Percentiles rank a stretch among this genome's conserved stretches.
Conservation (phyloP, 37 sponge, comb jelly and placozoan genomes). For the Tethya wilhelma region DNA sequence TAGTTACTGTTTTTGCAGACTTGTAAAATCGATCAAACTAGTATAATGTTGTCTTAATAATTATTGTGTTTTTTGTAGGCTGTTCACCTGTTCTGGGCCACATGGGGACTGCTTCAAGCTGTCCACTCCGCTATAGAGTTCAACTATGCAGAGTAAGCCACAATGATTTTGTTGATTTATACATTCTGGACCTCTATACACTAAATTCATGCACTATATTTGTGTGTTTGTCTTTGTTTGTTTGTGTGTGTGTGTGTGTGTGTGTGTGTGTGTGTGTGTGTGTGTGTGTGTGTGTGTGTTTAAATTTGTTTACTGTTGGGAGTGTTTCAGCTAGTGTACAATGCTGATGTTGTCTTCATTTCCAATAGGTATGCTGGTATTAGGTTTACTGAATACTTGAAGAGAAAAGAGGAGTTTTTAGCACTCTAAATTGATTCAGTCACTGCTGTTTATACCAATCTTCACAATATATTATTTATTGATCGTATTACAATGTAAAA, state of each 20-base stretch:
- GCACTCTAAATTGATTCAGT: too few species aligned
- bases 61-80: too few species aligned
- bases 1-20: too few species aligned
- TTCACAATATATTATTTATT: too few species aligned
- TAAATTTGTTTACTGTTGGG: not conserved
- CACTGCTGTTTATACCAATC: too few species aligned
- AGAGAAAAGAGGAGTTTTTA: too few species aligned
- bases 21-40: not conserved
- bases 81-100: slow-evolving; percentile 8
- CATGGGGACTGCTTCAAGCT: slow-evolving; percentile 7
- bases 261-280: not conserved
- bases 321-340: not conserved
- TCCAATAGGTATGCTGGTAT: too few species aligned
- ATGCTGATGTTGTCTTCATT: not conserved
- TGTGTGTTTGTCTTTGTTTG: not conserved
- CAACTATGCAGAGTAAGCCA: not conserved
- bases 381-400: too few species aligned
- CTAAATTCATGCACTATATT: not conserved
- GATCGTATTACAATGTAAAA: too few species aligned
- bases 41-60: not conserved
- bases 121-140: not conserved
- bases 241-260: not conserved
- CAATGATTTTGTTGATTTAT: not conserved
- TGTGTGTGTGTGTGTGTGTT: not conserved
- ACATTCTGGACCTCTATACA: too few species aligned